Percentiles rank a stretch among this genome's conserved stretches.
Evolutionary conservation across 2,113 vertebrate genomes (phyloP).

Genomic region (Coryphaenoides rupestris): DNA sequence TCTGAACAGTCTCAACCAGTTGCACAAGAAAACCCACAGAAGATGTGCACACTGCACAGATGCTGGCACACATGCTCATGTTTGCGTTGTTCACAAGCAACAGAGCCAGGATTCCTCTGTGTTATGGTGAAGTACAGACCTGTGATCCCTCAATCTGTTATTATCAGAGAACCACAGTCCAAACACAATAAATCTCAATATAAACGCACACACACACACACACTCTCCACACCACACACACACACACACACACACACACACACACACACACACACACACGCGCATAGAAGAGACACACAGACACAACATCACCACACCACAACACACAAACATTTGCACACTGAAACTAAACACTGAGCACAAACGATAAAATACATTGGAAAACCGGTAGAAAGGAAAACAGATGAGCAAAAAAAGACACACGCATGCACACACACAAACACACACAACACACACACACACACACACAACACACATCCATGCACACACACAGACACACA

Average conservation of each 20-base stretch:
- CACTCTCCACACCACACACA: too few relatives aligned
- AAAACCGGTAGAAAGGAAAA: too few relatives aligned
- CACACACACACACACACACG: conserved; percentile 2
- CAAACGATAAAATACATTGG: too few relatives aligned
- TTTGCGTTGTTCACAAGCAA: conserved; percentile 34
- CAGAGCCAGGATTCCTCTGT: conserved; percentile 55
- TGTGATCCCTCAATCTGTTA: conserved; percentile 64
- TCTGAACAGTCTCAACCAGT: too few relatives aligned
- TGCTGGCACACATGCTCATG: not conserved
- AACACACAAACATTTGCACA: conserved; percentile 5
- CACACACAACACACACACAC: too few relatives aligned
- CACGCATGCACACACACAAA: too few relatives aligned
- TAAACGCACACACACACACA: conserved; percentile 21
- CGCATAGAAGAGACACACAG: not conserved
- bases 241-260: too few relatives aligned
- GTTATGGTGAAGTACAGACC: conserved; percentile 42
- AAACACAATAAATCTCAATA: conserved; percentile 61
- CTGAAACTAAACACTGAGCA: not conserved
- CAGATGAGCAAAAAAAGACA: too few relatives aligned
- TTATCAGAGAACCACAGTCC: conserved; percentile 47
- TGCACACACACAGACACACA: too few relatives aligned
- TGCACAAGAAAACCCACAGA: too few relatives aligned
- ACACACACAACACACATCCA: too few relatives aligned
- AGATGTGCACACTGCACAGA: not conserved
- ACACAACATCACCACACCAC: conserved; percentile 10